Conservation (phyloP, 1,140 invertebrate species). For the Macrobrachium rosenbergii region DNA sequence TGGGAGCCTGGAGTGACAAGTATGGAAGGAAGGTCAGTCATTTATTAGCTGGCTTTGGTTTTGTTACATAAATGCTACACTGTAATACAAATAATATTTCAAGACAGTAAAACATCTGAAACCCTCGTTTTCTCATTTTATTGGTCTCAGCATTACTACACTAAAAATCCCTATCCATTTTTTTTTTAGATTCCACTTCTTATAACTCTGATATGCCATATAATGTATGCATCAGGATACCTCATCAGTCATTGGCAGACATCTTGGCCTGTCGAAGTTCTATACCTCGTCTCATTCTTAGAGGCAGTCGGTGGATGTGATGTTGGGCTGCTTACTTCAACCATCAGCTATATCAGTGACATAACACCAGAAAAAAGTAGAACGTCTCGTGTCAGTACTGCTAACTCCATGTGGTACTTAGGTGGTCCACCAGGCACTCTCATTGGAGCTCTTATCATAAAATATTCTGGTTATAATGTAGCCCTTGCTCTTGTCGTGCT, state of each 20-base stretch:
- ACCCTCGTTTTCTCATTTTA: neutral
- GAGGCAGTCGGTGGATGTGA: constrained; percentile 59
- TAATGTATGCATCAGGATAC: constrained; percentile 48
- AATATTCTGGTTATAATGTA: constrained; percentile 52
- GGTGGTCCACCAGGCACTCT: constrained; percentile 57
- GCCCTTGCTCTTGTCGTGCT: constrained; percentile 47
- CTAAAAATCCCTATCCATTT: neutral
- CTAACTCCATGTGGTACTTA: constrained; percentile 62
- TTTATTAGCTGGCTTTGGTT: neutral
- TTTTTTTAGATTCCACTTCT: constrained; percentile 54
- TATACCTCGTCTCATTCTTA: constrained; percentile 46
- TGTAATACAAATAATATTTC: neutral
- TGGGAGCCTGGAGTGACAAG: constrained; percentile 65
- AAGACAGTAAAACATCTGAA: neutral
- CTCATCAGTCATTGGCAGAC: constrained; percentile 56
- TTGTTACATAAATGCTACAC: neutral
- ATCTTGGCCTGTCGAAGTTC: constrained; percentile 44
- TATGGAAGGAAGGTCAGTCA: constrained; percentile 58
- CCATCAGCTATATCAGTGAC: constrained; percentile 61
- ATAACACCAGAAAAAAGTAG: constrained; percentile 47
- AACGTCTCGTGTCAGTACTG: constrained; percentile 50
- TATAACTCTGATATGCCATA: constrained; percentile 50
- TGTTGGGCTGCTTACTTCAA: constrained; percentile 52
- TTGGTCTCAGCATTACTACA: too few relatives aligned
- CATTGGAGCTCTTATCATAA: constrained; percentile 45